A percentile compares a stretch with the other conserved stretches of the same genome.
Conservation (phyloP, 2,888 invertebrate genomes). For the Pristionchus entomophagus region DNA sequence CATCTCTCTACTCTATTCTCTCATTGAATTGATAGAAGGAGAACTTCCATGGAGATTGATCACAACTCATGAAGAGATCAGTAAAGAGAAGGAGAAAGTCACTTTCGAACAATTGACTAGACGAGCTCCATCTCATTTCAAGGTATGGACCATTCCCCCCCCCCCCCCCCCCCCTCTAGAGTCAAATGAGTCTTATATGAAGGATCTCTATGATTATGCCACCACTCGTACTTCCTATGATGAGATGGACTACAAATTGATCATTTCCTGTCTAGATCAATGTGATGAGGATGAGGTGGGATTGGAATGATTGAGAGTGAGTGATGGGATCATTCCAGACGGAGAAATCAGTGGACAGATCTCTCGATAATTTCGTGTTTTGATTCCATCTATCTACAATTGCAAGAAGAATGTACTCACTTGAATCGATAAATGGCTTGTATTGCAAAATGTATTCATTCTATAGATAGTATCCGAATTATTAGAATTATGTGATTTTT, state of each 20-base stretch:
- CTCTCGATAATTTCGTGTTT: neutral
- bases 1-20: conserved; percentile 65
- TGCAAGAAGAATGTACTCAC: conserved; percentile 8
- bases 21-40: conserved; percentile 69
- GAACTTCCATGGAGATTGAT: conserved; percentile 67
- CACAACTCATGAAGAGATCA: conserved; percentile 64
- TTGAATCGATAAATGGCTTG: conserved; percentile 18
- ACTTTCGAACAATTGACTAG: conserved; percentile 23
- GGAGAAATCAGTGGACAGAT: conserved; percentile 4
- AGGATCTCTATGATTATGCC: conserved; percentile 18
- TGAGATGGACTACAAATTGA: neutral
- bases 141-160: neutral
- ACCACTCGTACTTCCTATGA: neutral
- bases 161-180: neutral
- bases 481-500: no score
- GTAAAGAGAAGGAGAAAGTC: conserved; percentile 56
- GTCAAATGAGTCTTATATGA: neutral
- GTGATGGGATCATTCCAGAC: no score
- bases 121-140: conserved; percentile 18
- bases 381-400: neutral
- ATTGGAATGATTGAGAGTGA: neutral
- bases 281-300: conserved; percentile 4
- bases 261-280: neutral
- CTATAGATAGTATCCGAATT: no score
- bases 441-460: neutral